A percentile compares a stretch with the other conserved stretches of the same genome.
Evolutionary conservation across 2,113 vertebrate genomes (phyloP).

Genomic region (Excalfactoria chinensis): DNA sequence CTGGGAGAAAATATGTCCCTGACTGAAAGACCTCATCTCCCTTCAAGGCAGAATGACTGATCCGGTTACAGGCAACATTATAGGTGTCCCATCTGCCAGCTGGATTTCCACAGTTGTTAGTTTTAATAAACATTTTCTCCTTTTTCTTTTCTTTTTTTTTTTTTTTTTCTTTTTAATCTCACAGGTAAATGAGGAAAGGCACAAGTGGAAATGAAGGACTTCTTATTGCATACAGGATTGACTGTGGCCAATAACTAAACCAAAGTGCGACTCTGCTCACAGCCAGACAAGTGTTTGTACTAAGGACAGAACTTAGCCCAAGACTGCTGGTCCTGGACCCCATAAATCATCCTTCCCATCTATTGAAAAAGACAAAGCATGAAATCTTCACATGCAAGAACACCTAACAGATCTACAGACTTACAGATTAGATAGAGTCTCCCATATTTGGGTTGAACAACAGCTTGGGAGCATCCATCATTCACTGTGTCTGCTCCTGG

Average conservation of each 20-base stretch:
- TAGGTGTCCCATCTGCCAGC: background rate
- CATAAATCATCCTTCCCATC: background rate
- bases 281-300: rapidly evolving
- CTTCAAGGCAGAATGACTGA: background rate
- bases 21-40: slow-evolving; percentile 24
- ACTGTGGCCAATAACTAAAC: background rate
- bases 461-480: background rate
- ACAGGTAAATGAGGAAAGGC: background rate
- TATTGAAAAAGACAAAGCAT: background rate
- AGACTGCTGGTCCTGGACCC: background rate
- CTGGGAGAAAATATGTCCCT: slow-evolving; percentile 44
- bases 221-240: background rate
- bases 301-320: background rate
- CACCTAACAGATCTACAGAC: background rate
- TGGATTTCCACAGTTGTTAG: background rate
- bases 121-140: background rate
- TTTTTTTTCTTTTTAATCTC: background rate
- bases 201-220: background rate
- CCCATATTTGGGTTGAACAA: background rate
- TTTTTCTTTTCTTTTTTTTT: background rate
- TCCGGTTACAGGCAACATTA: background rate
- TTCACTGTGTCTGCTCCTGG: background rate
- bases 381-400: background rate
- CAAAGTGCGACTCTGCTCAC: background rate
- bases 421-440: rapidly evolving